Percentiles rank a stretch among this genome's conserved stretches.
Evolutionary conservation across 2,888 invertebrate genomes (phyloP).

Genomic region (Lycocerus yunnanus): DNA sequence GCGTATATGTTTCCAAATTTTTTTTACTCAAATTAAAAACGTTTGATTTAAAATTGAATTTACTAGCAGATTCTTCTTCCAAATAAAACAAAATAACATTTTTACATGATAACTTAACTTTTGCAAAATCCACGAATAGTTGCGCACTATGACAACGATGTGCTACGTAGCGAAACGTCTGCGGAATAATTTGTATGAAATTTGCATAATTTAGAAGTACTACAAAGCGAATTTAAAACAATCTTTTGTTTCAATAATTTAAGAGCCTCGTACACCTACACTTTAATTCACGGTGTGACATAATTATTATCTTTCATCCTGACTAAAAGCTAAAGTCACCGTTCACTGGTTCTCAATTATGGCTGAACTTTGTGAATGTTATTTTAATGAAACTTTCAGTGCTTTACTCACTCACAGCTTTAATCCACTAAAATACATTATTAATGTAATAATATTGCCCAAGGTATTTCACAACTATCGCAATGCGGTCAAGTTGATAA

Average conservation of each 20-base stretch:
- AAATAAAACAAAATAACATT: not conserved
- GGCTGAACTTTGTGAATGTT: not conserved
- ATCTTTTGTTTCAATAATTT: not conserved
- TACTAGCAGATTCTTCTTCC: not conserved
- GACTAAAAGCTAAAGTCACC: too few species aligned
- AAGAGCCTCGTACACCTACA: too few species aligned
- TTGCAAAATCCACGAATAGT: not conserved
- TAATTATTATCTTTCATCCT: too few species aligned
- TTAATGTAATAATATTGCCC: constrained; percentile 29
- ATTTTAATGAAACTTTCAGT: not conserved
- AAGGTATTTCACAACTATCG: constrained; percentile 83
- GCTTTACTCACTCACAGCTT: not conserved
- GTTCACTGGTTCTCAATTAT: too few species aligned
- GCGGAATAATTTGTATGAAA: not conserved
- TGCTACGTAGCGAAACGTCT: not conserved
- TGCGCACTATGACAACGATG: not conserved
- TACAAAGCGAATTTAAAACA: not conserved
- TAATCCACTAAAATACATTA: not conserved
- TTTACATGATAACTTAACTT: too few species aligned
- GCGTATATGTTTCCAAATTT: not conserved
- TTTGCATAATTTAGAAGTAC: not conserved
- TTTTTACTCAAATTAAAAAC: not conserved
- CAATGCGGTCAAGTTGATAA: constrained; percentile 80
- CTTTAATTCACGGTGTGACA: too few species aligned
- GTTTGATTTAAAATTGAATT: not conserved